Conservation (phyloP, 2,797 vertebrate species). For the Echeneis naucrates region DNA sequence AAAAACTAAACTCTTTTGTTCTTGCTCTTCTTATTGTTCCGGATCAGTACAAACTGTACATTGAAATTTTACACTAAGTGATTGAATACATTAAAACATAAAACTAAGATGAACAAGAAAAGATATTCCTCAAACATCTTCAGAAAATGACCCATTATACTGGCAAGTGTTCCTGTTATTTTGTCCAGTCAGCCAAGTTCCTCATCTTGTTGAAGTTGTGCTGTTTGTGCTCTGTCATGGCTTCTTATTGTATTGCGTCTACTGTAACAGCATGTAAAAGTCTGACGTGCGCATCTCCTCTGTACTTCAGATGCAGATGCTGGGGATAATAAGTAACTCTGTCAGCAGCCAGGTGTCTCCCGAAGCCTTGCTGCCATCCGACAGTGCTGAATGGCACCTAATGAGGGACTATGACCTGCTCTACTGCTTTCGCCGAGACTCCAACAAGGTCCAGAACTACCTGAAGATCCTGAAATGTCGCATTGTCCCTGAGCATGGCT, state of each 20-base stretch:
- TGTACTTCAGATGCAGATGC: constrained; percentile 83
- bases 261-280: neutral
- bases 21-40: too few relatives aligned
- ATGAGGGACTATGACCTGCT: constrained; percentile 88
- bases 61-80: too few relatives aligned
- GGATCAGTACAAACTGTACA: too few relatives aligned
- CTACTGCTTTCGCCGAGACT: constrained; percentile 89
- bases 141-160: too few relatives aligned
- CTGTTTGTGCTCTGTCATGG: too few relatives aligned
- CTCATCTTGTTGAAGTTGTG: too few relatives aligned
- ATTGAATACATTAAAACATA: too few relatives aligned
- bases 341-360: constrained; percentile 75
- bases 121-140: too few relatives aligned
- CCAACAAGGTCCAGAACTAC: constrained; percentile 90
- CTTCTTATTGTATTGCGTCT: neutral
- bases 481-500: constrained; percentile 84
- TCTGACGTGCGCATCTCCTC: neutral
- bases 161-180: too few relatives aligned
- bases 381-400: constrained; percentile 73
- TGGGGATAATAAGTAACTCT: constrained; percentile 86
- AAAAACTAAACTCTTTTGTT: too few relatives aligned
- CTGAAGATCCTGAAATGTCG: constrained; percentile 90
- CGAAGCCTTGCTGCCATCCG: constrained; percentile 66
- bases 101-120: too few relatives aligned
- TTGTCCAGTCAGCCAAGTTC: too few relatives aligned